Percentiles rank a stretch among this genome's conserved stretches.
Evolutionary conservation across 92 coral and sea anemone species (phyloP).

Genomic region (Phymanthus crucifer): DNA sequence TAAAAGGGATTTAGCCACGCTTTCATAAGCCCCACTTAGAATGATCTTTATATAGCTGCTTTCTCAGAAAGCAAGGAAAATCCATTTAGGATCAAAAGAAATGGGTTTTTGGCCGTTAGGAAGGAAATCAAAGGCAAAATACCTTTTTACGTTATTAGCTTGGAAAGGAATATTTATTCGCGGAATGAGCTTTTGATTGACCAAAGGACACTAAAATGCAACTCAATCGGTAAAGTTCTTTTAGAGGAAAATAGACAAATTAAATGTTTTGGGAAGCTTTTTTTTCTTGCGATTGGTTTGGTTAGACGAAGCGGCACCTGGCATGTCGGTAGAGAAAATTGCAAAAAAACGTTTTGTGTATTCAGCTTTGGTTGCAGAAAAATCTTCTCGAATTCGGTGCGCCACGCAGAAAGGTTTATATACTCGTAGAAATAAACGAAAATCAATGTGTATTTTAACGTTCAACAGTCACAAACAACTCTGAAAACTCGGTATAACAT

Average conservation of each 20-base stretch:
- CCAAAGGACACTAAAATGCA: background rate
- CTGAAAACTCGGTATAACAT: no score
- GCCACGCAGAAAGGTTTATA: no score
- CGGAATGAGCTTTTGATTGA: background rate
- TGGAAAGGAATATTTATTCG: background rate
- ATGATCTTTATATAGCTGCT: conserved; percentile 33
- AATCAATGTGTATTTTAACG: no score
- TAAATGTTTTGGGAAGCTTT: background rate
- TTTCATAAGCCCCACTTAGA: conserved; percentile 16
- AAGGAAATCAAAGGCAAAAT: background rate
- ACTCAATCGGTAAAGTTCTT: background rate
- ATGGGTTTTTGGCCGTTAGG: conserved; percentile 20
- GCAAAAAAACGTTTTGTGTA: background rate
- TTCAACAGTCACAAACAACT: no score
- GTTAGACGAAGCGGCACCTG: background rate
- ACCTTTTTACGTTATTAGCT: background rate
- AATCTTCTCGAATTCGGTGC: background rate
- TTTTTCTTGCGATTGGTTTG: background rate
- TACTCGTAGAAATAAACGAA: no score
- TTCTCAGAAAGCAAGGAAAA: background rate
- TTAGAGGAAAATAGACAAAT: background rate
- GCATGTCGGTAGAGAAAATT: background rate
- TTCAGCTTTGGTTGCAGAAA: background rate
- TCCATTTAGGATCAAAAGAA: conserved; percentile 16
- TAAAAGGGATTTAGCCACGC: conserved; percentile 11